These are phyloP conservation scores for Rhabdomys pumilio DNA, from an alignment of 2,797 vertebrate genomes.

Conservation along the genomic window DNA sequence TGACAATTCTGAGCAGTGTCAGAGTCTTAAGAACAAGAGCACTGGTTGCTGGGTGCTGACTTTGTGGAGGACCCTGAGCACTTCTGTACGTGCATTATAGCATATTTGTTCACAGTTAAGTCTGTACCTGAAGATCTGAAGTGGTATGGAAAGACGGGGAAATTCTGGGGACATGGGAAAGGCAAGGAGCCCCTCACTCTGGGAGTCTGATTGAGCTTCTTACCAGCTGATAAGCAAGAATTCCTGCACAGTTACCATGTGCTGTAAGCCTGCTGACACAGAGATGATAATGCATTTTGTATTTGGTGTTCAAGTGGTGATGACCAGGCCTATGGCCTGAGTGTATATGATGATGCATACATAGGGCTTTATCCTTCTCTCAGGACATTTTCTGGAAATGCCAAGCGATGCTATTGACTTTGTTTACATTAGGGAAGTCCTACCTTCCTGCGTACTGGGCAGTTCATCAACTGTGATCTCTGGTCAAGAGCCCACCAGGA, in stretches of 20 bases:
- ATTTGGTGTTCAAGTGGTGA: background rate
- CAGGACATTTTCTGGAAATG: background rate
- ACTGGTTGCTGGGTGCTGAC: background rate
- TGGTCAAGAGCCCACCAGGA: background rate
- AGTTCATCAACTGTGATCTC: background rate
- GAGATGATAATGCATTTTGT: background rate
- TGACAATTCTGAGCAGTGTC: background rate
- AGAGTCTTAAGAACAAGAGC: conserved; percentile 5
- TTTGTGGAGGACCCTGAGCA: conserved; percentile 1
- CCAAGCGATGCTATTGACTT: background rate
- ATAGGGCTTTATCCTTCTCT: background rate
- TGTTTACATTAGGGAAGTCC: background rate
- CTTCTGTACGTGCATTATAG: background rate
- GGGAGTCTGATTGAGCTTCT: background rate
- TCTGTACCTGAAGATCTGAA: background rate
- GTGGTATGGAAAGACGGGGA: background rate
- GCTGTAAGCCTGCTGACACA: background rate
- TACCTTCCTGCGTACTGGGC: background rate
- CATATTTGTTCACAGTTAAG: conserved; percentile 1
- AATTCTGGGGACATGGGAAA: background rate
- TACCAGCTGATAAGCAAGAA: background rate
- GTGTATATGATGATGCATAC: no score
- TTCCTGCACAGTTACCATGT: background rate
- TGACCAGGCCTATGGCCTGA: background rate
- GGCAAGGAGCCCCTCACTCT: background rate